These are phyloP conservation scores for Isurus oxyrinchus DNA, from an alignment of 2,113 vertebrate genomes.

Conservation along the genomic window DNA sequence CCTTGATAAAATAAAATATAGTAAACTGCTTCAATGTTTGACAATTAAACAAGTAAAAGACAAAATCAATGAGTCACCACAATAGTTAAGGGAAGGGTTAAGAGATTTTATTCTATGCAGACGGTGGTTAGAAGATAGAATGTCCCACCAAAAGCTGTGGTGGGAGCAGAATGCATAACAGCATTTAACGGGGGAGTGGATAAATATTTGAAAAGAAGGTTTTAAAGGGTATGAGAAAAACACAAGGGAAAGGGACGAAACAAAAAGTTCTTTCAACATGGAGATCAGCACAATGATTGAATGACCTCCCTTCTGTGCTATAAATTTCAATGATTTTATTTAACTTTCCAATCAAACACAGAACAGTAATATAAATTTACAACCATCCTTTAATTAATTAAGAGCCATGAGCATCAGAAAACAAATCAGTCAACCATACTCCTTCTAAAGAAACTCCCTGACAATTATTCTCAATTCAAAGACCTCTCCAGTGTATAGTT, in stretches of 20 bases:
- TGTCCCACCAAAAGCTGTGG: neutral
- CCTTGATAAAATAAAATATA: neutral
- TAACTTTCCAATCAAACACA: neutral
- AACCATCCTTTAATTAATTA: neutral
- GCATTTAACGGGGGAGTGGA: neutral
- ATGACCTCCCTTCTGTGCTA: neutral
- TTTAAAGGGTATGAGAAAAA: neutral
- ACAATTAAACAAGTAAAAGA: neutral
- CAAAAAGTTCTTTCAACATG: neutral
- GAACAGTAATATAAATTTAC: neutral
- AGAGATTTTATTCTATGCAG: neutral
- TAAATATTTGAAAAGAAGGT: neutral
- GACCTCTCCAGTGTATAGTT: neutral
- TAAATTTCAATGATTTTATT: neutral
- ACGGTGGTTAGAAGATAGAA: neutral
- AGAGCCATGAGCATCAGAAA: neutral
- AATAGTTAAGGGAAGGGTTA: neutral
- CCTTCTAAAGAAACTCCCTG: neutral
- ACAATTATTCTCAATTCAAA: neutral
- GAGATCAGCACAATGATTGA: neutral
- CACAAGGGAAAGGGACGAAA: neutral
- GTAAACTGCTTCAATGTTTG: neutral
- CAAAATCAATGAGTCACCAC: neutral
- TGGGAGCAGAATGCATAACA: neutral
- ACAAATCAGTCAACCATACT: neutral